Evolutionary conservation across 2,797 vertebrate species (phyloP).

Genomic region (Periparus ater): DNA sequence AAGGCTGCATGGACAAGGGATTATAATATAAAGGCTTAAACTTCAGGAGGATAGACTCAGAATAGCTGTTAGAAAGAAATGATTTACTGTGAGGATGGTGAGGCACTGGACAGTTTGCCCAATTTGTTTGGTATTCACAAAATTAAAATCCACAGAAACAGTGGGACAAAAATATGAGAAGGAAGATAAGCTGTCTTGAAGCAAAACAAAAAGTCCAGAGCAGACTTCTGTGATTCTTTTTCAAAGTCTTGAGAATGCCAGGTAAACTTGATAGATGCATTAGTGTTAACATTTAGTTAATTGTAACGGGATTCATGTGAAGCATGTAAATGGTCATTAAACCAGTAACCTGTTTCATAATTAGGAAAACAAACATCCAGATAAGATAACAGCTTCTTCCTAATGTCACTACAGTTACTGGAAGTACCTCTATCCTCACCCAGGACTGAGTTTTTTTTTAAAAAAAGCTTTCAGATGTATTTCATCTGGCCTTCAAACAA

Average conservation of each 20-base stretch:
- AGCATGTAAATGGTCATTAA: background rate
- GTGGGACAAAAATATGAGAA: background rate
- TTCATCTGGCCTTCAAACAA: background rate
- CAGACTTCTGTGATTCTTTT: background rate
- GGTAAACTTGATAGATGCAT: background rate
- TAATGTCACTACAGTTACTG: background rate
- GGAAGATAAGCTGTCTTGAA: background rate
- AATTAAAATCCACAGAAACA: background rate
- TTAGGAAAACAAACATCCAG: background rate
- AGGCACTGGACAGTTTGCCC: background rate
- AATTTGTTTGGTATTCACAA: background rate
- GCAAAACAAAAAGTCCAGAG: background rate
- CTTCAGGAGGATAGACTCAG: background rate
- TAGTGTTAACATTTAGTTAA: background rate
- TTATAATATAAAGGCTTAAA: background rate
- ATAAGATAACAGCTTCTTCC: background rate
- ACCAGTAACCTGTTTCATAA: background rate
- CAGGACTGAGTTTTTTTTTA: background rate
- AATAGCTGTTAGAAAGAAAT: background rate
- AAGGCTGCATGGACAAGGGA: fast-evolving
- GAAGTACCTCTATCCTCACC: background rate
- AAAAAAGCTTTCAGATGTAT: background rate
- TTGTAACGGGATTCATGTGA: background rate
- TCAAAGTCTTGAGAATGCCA: background rate
- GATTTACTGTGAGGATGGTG: background rate